Conservation (phyloP, 35 echinoderm and acorn worm species). For the Hemicentrotus pulcherrimus region DNA sequence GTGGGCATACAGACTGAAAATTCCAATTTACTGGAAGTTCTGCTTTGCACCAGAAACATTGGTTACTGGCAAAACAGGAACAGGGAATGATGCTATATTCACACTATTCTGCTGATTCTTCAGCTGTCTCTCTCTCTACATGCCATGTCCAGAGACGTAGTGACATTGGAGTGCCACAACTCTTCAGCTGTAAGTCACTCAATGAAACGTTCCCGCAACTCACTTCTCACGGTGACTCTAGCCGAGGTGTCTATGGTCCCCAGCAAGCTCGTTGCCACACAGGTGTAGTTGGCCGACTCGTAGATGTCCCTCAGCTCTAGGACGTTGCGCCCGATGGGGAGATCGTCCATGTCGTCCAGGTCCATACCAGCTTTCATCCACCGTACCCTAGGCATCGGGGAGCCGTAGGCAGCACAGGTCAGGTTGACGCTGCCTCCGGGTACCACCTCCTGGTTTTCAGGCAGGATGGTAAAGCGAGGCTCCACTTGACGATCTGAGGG, state of each 20-base stretch:
- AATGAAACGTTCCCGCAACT: not conserved
- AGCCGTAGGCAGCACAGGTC: conserved; percentile 85
- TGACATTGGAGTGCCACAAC: no score
- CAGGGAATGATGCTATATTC: no score
- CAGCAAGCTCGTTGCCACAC: conserved; percentile 74
- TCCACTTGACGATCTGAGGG: conserved; percentile 69
- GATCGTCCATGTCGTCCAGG: conserved; percentile 55
- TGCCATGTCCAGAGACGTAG: no score
- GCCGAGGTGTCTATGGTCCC: conserved; percentile 47
- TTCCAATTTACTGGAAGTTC: no score
- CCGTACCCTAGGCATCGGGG: conserved; percentile 83
- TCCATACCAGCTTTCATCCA: conserved; percentile 85
- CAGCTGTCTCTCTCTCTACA: no score
- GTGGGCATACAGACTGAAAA: no score
- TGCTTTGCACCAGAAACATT: no score
- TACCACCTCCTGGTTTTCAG: conserved; percentile 75
- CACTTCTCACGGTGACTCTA: conserved; percentile 79
- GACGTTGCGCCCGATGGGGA: conserved; percentile 73
- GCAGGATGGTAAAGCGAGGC: conserved; percentile 72
- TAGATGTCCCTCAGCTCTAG: conserved; percentile 61
- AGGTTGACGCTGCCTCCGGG: conserved; percentile 77
- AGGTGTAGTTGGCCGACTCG: conserved; percentile 85
- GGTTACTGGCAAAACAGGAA: no score
- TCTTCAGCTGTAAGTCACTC: no score
- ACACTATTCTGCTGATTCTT: no score